Evolutionary conservation across 2,888 invertebrate species (phyloP), one percentile per base, ranked within the genome.

Genomic region (Sclerodermus sp.): DNA sequence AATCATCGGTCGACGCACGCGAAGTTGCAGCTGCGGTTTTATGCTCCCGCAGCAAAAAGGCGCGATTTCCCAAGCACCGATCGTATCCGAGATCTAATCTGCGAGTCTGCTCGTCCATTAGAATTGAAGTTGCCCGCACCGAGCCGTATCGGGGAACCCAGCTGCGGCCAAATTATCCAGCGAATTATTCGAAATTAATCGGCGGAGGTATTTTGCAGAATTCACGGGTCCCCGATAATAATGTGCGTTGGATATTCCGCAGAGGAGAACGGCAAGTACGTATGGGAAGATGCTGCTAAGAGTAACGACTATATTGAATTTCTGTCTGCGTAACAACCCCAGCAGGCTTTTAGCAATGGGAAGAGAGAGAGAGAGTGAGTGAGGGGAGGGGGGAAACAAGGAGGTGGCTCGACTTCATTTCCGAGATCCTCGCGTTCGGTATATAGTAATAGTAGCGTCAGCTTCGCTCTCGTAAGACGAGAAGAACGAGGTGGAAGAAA

Each of bases 281-380:
- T 51, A 49, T 51, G 50, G 23, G 23, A 23, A 23, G 23, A 23
- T 53, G 51, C 56, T 50, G 37, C 55, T 47, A 54, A 60, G 60
- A 65, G 59, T 64, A 63, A 61, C 58, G 59, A 59, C 58, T 63
- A 65, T 62, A 65, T 66, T 62, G 66, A 63, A 62, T 65, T 64
- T 63, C 65, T 60, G 60, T 61, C 59, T 54, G 57, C 53, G 57
- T 53, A 60, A 58, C 58, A 55, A 57, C 48, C 55, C 55, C 51
- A 53, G 49, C 55, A 57, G 51, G 59, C 65, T 65, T 62, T 64
- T 60, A 62, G 59, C 44, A 40, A 37, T 34, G 41, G 31, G 30
- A 34, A 51, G 40, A 45, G 45, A 32, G 30, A 36, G 29, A 15
- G 37, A 34, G 39, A 31, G n/a, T n/a, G n/a, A 62, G 59, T 42